These are phyloP conservation scores for Empidonax traillii DNA, from an alignment of 2,113 vertebrate species.

Conservation along the genomic window DNA sequence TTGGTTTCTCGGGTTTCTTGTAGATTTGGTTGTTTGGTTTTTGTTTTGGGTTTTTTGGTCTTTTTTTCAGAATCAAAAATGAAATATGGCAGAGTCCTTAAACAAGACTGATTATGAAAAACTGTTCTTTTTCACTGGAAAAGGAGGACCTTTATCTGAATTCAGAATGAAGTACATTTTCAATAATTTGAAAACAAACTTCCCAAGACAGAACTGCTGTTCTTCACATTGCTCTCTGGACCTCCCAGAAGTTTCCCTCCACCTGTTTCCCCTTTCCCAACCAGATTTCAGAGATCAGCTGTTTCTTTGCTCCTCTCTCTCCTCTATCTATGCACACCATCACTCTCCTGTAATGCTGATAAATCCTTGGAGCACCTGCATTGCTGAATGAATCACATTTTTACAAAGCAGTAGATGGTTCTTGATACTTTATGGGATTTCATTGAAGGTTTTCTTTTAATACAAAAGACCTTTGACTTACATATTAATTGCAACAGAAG, in stretches of 20 bases:
- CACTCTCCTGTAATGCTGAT: not conserved
- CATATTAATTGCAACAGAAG: not conserved
- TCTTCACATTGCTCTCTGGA: not conserved
- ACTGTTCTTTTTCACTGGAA: fast-evolving
- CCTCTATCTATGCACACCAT: fast-evolving
- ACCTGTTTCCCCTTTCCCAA: not conserved
- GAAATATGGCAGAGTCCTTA: not conserved
- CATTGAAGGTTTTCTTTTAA: not conserved
- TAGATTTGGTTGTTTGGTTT: not conserved
- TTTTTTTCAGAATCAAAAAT: not conserved
- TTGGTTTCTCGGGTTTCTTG: no score
- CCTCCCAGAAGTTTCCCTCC: not conserved
- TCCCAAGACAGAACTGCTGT: not conserved
- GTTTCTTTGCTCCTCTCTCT: not conserved
- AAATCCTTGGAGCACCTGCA: not conserved
- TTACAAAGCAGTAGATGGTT: not conserved
- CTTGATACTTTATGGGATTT: not conserved
- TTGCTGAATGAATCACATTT: not conserved
- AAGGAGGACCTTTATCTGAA: not conserved
- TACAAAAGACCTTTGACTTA: not conserved
- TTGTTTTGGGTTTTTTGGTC: not conserved
- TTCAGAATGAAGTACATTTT: not conserved
- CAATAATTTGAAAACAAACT: not conserved
- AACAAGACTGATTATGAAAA: not conserved
- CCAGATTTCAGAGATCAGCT: not conserved